Evolutionary conservation across 2,113 vertebrate genomes (phyloP).

Genomic region (Chauna torquata): DNA sequence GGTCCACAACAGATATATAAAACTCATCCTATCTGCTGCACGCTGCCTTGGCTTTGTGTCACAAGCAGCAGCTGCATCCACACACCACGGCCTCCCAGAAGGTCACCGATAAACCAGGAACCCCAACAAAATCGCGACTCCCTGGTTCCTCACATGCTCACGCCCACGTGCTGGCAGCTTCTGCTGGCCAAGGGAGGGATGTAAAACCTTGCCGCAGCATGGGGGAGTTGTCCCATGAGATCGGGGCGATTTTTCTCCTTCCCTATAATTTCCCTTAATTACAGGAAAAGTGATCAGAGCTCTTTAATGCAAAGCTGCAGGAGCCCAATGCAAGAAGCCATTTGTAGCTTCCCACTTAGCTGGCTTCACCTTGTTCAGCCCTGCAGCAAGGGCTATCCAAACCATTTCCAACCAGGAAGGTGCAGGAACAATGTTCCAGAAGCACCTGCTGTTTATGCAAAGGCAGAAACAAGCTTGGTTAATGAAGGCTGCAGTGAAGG

Average conservation of each 20-base stretch:
- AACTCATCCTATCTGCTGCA: accelerated
- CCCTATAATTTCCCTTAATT: neutral
- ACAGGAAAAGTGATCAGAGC: neutral
- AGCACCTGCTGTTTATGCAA: neutral
- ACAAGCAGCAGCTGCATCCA: accelerated
- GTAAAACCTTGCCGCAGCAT: neutral
- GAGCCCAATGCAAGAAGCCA: neutral
- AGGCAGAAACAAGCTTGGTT: accelerated
- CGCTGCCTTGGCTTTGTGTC: accelerated
- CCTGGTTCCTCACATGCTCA: accelerated
- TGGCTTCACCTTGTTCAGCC: neutral
- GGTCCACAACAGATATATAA: neutral
- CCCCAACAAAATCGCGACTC: neutral
- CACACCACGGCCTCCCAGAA: accelerated
- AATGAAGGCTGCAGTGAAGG: neutral
- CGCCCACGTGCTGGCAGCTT: accelerated
- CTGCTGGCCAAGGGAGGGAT: neutral
- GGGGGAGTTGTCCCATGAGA: neutral
- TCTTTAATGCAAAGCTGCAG: neutral
- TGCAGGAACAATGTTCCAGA: neutral
- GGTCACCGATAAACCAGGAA: neutral
- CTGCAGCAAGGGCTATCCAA: neutral
- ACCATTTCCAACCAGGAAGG: neutral
- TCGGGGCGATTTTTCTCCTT: neutral
- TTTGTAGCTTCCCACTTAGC: neutral